phyloP scores from a whole-genome alignment of 2,797 vertebrate species.

The Monodelphis domestica region DNA sequence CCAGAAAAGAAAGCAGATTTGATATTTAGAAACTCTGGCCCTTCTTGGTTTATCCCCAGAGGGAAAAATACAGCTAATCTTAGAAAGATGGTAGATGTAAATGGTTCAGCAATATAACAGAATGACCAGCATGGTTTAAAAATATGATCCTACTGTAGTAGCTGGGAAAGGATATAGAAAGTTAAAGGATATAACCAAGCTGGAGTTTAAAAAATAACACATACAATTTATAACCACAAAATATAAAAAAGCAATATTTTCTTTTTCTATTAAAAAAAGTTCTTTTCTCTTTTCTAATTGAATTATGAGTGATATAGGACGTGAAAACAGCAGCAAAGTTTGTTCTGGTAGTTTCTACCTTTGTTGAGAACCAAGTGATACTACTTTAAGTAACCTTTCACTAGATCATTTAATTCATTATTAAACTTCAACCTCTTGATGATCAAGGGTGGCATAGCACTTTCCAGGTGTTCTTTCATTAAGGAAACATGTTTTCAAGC shows the following conservation, averaged over 20 bases:
- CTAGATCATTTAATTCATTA: constrained; percentile 69
- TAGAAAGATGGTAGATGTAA: constrained; percentile 70
- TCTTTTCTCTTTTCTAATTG: constrained; percentile 82
- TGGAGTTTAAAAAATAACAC: constrained; percentile 81
- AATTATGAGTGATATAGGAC: constrained; percentile 79
- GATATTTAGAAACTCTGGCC: constrained; percentile 65
- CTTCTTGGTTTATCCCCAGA: constrained; percentile 60
- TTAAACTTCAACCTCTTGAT: constrained; percentile 72
- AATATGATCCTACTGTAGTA: constrained; percentile 59
- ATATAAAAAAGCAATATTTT: constrained; percentile 80
- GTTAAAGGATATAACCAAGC: constrained; percentile 73
- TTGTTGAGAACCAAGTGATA: constrained; percentile 77
- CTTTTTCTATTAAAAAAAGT: constrained; percentile 56
- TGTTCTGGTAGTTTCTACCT: constrained; percentile 75
- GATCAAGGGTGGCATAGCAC: constrained; percentile 74
- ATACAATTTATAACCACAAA: constrained; percentile 81
- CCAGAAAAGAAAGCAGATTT: constrained; percentile 72
- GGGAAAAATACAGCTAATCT: constrained; percentile 64
- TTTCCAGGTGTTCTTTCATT: constrained; percentile 78
- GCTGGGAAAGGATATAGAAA: constrained; percentile 56
- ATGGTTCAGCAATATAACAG: constrained; percentile 60
- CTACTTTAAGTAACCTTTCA: constrained; percentile 73
- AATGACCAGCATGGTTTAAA: constrained; percentile 60
- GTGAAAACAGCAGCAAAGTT: constrained; percentile 81
- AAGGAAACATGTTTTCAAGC: constrained; percentile 65